phyloP scores from a whole-genome alignment of 2,888 invertebrate species.

The Catocala nupta region DNA sequence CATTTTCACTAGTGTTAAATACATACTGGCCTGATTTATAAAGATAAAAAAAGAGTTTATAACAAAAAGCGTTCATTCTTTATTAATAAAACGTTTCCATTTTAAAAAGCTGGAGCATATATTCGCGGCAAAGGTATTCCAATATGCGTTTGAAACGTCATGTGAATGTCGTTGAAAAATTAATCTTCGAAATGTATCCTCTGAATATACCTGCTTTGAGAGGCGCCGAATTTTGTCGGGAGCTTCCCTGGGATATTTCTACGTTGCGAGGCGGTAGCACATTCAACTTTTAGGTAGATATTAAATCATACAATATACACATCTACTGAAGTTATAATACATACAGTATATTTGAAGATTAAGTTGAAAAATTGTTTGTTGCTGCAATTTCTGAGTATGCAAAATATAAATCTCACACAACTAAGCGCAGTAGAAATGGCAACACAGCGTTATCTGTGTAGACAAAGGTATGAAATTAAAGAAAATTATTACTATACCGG shows the following conservation, averaged over 20 bases:
- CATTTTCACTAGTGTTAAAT: not conserved
- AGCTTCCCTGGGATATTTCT: slow-evolving; percentile 27
- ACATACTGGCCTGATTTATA: too few relatives aligned
- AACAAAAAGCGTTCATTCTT: not conserved
- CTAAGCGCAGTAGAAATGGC: too few relatives aligned
- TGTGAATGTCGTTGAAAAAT: slow-evolving; percentile 30
- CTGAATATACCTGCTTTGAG: slow-evolving; percentile 30
- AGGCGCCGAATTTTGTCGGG: slow-evolving; percentile 22
- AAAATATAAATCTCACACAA: too few relatives aligned
- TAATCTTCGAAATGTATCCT: slow-evolving; percentile 31
- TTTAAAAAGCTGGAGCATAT: not conserved
- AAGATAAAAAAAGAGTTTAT: too few relatives aligned
- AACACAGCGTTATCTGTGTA: too few relatives aligned
- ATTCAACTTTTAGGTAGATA: not conserved
- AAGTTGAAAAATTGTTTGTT: too few relatives aligned
- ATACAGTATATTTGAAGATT: too few relatives aligned
- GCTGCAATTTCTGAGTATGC: too few relatives aligned
- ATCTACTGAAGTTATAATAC: too few relatives aligned
- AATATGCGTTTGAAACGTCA: slow-evolving; percentile 30
- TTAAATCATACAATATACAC: too few relatives aligned
- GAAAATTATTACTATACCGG: too few relatives aligned
- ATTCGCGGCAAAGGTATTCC: slow-evolving; percentile 24
- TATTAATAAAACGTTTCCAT: not conserved
- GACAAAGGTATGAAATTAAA: too few relatives aligned
- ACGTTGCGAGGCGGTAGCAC: slow-evolving; percentile 28